phyloP scores from a whole-genome alignment of 2,888 invertebrate genomes.

The Rotaria magnacalcarata region DNA sequence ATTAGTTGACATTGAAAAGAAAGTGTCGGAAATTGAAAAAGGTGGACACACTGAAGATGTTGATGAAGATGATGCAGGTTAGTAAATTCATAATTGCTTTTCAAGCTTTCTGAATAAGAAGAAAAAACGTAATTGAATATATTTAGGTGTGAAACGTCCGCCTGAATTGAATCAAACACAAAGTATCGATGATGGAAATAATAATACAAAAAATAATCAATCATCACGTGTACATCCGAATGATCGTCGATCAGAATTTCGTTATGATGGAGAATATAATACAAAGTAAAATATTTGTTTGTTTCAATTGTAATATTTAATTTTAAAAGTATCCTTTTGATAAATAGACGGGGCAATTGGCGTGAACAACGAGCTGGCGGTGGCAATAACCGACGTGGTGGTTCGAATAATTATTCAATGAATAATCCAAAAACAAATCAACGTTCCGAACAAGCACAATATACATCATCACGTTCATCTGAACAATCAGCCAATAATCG shows the following conservation, averaged over 20 bases:
- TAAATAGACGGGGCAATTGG: neutral
- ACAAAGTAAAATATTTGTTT: neutral
- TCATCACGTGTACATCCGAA: neutral
- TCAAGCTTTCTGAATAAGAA: no score
- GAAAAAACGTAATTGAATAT: neutral
- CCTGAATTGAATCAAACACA: neutral
- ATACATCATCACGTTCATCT: neutral
- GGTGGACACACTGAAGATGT: neutral
- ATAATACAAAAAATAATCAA: neutral
- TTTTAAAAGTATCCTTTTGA: no score
- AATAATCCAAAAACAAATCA: neutral
- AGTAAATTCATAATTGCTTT: neutral
- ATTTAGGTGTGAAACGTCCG: neutral
- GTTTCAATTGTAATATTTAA: no score
- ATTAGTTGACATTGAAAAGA: neutral
- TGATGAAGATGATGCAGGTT: conserved; percentile 19
- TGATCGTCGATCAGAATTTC: neutral
- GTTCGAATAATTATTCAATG: neutral
- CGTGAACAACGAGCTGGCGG: neutral
- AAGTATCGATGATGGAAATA: neutral
- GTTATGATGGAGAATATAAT: neutral
- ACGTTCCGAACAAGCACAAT: neutral
- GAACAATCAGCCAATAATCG: neutral
- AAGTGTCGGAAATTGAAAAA: neutral
- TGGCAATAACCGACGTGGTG: neutral